Evolutionary conservation across 1,140 invertebrate species (phyloP).

Genomic region (Homarus americanus): DNA sequence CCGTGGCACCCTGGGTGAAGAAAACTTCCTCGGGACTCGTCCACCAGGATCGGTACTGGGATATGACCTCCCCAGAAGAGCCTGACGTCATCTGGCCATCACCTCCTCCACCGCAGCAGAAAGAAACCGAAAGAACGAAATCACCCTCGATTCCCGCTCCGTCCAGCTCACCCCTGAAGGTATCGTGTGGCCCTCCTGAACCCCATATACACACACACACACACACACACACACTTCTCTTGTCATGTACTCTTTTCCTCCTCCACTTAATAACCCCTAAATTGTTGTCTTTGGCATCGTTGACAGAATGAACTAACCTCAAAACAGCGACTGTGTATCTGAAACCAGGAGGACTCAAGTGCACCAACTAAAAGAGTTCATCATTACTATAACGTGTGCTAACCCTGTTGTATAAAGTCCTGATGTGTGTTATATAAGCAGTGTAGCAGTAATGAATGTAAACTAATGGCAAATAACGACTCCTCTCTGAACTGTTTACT

Average conservation of each 20-base stretch:
- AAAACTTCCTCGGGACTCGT: conserved; percentile 69
- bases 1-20: conserved; percentile 74
- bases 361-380: no score
- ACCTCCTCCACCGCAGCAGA: neutral
- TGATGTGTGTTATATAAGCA: no score
- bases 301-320: neutral
- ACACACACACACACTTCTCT: no score
- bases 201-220: no score
- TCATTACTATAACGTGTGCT: no score
- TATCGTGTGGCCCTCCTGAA: neutral
- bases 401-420: no score
- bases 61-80: conserved; percentile 62
- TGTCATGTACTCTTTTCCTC: neutral
- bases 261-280: neutral
- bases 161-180: conserved; percentile 8
- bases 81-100: neutral
- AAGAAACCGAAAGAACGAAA: conserved; percentile 14
- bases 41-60: conserved; percentile 57
- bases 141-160: conserved; percentile 12
- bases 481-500: no score
- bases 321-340: no score
- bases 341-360: no score
- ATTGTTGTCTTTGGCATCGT: neutral
- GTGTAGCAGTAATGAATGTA: no score
- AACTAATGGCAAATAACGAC: no score